Conservation (phyloP, 2,797 vertebrate genomes). For the Melanotaenia nigrans region DNA sequence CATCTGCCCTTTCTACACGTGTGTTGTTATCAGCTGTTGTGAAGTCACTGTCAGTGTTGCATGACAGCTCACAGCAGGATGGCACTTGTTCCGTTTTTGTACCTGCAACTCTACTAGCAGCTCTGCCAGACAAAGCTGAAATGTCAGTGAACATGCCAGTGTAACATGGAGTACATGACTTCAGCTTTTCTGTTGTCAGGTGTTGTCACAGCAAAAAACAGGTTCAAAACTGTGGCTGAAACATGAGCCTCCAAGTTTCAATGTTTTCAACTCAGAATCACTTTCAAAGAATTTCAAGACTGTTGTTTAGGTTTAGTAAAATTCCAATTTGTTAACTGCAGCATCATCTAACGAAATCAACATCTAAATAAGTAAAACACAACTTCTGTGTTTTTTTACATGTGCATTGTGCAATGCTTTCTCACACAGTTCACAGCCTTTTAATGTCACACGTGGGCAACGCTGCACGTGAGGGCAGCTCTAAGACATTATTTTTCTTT, state of each 20-base stretch:
- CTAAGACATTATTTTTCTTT: background rate
- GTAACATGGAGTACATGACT: background rate
- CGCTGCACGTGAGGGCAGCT: background rate
- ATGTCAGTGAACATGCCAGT: background rate
- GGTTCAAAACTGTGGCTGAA: background rate
- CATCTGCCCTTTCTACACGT: constrained; percentile 18
- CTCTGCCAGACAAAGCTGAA: background rate
- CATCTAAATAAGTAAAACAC: background rate
- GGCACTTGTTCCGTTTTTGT: background rate
- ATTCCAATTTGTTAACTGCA: background rate
- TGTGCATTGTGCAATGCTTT: background rate
- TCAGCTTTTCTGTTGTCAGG: background rate
- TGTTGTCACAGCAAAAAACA: background rate
- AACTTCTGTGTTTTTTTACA: background rate
- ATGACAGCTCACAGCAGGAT: background rate
- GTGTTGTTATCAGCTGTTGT: constrained; percentile 9
- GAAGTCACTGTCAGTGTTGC: background rate
- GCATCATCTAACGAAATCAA: background rate
- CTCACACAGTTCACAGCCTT: too few relatives aligned
- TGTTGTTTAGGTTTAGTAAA: background rate
- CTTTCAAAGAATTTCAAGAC: background rate
- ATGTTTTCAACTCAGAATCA: background rate
- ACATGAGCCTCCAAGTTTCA: background rate
- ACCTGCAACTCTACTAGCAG: background rate
- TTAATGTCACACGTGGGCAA: too few relatives aligned